Evolutionary conservation across 2,888 invertebrate genomes (phyloP).

Genomic region (Drepana falcataria): DNA sequence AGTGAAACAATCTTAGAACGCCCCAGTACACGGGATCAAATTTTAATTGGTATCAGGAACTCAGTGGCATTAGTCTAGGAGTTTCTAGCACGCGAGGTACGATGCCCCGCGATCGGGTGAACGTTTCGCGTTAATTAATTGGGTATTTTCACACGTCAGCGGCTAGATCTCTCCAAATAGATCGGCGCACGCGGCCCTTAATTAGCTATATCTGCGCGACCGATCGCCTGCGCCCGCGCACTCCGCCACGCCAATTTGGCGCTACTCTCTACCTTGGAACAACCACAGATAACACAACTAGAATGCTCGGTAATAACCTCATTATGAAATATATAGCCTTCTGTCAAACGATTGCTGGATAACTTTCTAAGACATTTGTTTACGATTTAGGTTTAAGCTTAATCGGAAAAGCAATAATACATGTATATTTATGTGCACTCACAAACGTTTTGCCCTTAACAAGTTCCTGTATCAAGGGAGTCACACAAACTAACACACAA

Average conservation of each 20-base stretch:
- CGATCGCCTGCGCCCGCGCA: slow-evolving; percentile 68
- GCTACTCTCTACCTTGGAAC: slow-evolving; percentile 62
- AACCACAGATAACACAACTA: slow-evolving; percentile 63
- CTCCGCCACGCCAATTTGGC: slow-evolving; percentile 75
- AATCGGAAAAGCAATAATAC: background rate
- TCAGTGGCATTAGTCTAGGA: slow-evolving; percentile 42
- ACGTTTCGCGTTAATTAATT: slow-evolving; percentile 76
- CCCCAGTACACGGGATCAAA: slow-evolving; percentile 27
- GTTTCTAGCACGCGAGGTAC: slow-evolving; percentile 61
- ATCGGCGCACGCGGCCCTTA: slow-evolving; percentile 72
- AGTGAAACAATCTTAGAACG: slow-evolving; percentile 8
- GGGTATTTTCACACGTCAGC: slow-evolving; percentile 79
- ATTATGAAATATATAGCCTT: slow-evolving; percentile 70
- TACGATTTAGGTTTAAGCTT: background rate
- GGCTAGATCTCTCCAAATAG: slow-evolving; percentile 76
- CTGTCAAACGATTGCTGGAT: slow-evolving; percentile 52
- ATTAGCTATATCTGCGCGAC: slow-evolving; percentile 70
- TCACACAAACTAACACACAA: too few relatives aligned
- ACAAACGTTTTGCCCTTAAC: too few relatives aligned
- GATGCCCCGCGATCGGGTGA: slow-evolving; percentile 53
- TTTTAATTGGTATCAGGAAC: slow-evolving; percentile 37
- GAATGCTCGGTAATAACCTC: slow-evolving; percentile 75
- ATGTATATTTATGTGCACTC: too few relatives aligned
- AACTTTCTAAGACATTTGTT: slow-evolving; percentile 20
- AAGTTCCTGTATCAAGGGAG: too few relatives aligned